These are phyloP conservation scores for Anguilla pacifica DNA, from an alignment of 2,797 vertebrate genomes.

Conservation along the genomic window DNA sequence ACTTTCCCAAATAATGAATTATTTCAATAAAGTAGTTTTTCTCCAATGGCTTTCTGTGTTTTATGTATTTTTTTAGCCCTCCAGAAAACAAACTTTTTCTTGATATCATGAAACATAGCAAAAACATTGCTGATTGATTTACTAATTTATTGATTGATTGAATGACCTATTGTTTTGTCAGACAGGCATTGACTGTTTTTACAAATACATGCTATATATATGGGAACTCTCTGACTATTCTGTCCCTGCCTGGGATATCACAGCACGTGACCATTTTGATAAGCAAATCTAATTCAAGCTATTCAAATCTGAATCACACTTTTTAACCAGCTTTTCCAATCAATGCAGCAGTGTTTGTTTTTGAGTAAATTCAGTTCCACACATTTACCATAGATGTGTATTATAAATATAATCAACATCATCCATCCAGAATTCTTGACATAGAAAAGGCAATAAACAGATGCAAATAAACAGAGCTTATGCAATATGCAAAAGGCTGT, in stretches of 20 bases:
- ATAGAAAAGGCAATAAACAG: neutral
- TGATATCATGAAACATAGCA: no score
- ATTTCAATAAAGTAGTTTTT: no score
- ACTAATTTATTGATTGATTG: no score
- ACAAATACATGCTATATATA: neutral
- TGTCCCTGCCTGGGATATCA: neutral
- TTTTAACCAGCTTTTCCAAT: neutral
- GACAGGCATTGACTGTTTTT: neutral
- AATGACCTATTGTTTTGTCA: no score
- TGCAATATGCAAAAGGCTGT: neutral
- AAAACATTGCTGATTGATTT: no score
- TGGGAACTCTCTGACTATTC: neutral
- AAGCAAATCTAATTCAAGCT: neutral
- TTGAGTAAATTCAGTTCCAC: neutral
- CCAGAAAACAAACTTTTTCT: no score
- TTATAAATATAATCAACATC: neutral
- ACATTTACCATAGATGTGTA: neutral
- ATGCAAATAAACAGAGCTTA: neutral
- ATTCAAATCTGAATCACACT: neutral
- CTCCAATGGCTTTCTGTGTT: no score
- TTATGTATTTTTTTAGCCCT: no score
- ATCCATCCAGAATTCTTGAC: neutral
- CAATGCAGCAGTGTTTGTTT: neutral
- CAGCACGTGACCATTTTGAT: neutral
- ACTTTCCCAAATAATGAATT: no score